Evolutionary conservation across 1,140 invertebrate genomes (phyloP).

Genomic region (Coelopa frigida): DNA sequence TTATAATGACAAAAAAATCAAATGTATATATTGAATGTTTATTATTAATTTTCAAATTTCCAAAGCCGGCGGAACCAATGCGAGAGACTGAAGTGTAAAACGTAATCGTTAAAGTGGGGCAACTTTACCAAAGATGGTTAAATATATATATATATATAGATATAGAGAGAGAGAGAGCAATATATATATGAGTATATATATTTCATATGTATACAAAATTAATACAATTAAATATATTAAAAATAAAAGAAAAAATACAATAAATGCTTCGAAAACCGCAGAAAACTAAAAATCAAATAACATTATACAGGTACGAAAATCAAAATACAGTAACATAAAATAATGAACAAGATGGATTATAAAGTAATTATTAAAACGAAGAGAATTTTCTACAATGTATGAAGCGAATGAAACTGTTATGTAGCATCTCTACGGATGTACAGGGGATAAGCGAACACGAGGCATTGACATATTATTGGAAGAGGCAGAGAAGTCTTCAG

Average conservation of each 20-base stretch:
- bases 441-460: too few species aligned
- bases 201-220: not conserved
- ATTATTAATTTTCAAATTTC: slow-evolving; percentile 49
- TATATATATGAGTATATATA: slow-evolving; percentile 2
- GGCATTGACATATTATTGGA: too few species aligned
- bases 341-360: not conserved
- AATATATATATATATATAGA: slow-evolving; percentile 1
- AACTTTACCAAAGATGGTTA: slow-evolving; percentile 1
- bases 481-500: too few species aligned
- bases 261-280: not conserved
- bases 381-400: too few species aligned
- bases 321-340: not conserved
- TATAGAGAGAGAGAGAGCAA: not conserved
- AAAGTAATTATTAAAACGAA: slow-evolving; percentile 1
- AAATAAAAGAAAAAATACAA: not conserved
- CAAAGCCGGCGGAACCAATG: slow-evolving; percentile 63
- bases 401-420: too few species aligned
- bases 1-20: too few species aligned
- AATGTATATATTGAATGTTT: slow-evolving; percentile 39
- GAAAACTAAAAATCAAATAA: not conserved
- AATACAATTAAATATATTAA: too few species aligned
- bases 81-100: slow-evolving; percentile 60
- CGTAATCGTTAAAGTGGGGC: slow-evolving; percentile 10
- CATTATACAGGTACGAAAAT: not conserved
- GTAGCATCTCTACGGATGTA: too few species aligned